Conservation (phyloP, 2,888 invertebrate genomes). For the Carterocephalus palaemon region DNA sequence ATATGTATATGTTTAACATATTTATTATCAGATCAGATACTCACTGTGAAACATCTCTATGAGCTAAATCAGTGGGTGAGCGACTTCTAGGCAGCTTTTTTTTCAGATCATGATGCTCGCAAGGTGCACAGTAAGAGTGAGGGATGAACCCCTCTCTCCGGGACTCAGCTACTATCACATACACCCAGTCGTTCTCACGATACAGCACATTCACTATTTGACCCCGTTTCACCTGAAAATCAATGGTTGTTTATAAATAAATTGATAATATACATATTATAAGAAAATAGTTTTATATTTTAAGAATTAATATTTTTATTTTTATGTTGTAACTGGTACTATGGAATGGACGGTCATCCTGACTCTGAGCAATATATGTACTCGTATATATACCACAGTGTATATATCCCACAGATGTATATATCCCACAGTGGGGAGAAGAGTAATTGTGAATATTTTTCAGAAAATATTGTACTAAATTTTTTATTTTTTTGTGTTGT, state of each 20-base stretch:
- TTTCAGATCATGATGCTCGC: constrained; percentile 91
- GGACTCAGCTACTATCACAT: constrained; percentile 94
- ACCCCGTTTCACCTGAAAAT: constrained; percentile 85
- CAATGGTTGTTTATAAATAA: constrained; percentile 1
- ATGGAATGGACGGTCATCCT: too few relatives aligned
- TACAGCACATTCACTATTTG: constrained; percentile 97
- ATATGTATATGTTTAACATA: too few relatives aligned
- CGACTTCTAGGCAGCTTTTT: constrained; percentile 90
- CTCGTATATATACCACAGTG: too few relatives aligned
- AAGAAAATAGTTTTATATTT: too few relatives aligned
- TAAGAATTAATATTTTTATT: too few relatives aligned
- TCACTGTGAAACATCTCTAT: constrained; percentile 80
- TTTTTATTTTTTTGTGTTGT: too few relatives aligned
- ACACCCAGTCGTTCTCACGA: constrained; percentile 98
- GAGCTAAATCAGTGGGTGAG: constrained; percentile 76
- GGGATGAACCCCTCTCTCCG: constrained; percentile 96
- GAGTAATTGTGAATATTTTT: too few relatives aligned
- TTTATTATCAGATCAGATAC: constrained; percentile 38
- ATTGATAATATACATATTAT: neutral
- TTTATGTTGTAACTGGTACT: neutral
- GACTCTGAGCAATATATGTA: too few relatives aligned
- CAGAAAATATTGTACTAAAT: too few relatives aligned
- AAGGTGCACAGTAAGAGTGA: constrained; percentile 94
- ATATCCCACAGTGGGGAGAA: too few relatives aligned
- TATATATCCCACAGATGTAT: too few relatives aligned